Percentiles rank a stretch among this genome's conserved stretches.
These are phyloP conservation scores for Cyprinodon diabolis DNA, from an alignment of 2,797 vertebrate species.

Conservation along the genomic window DNA sequence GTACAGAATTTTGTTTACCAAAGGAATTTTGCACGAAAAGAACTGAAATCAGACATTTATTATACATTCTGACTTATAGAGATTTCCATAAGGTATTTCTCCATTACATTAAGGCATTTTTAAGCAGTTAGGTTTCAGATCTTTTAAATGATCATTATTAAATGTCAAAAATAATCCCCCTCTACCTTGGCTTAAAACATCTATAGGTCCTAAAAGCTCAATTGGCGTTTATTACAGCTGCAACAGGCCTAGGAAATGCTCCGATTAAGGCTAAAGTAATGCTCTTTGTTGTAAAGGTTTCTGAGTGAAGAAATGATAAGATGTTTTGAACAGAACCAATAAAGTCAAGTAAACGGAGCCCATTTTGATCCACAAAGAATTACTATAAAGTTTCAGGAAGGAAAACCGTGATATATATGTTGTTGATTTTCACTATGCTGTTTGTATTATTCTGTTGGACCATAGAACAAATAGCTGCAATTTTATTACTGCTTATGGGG, in stretches of 20 bases:
- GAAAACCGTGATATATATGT: no score
- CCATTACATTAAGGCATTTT: not conserved
- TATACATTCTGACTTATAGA: not conserved
- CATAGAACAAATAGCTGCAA: no score
- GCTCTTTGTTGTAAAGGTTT: not conserved
- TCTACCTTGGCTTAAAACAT: not conserved
- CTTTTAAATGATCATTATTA: not conserved
- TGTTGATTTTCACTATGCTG: no score
- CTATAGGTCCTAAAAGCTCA: not conserved
- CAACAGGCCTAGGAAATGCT: not conserved
- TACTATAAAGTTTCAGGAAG: no score
- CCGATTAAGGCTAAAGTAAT: not conserved
- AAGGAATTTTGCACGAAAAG: conserved; percentile 22
- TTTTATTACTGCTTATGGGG: no score
- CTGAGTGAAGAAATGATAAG: no score
- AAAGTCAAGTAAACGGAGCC: no score
- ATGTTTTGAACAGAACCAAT: no score
- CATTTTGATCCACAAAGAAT: no score
- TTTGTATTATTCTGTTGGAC: no score
- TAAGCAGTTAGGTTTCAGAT: conserved; percentile 1
- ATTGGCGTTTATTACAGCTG: not conserved
- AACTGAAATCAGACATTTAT: conserved; percentile 2
- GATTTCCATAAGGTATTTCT: conserved; percentile 1
- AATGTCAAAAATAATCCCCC: conserved; percentile 17
- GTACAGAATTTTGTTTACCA: conserved; percentile 20